Evolutionary conservation across 2,797 vertebrate species (phyloP).

Genomic region (Cynopterus sphinx): DNA sequence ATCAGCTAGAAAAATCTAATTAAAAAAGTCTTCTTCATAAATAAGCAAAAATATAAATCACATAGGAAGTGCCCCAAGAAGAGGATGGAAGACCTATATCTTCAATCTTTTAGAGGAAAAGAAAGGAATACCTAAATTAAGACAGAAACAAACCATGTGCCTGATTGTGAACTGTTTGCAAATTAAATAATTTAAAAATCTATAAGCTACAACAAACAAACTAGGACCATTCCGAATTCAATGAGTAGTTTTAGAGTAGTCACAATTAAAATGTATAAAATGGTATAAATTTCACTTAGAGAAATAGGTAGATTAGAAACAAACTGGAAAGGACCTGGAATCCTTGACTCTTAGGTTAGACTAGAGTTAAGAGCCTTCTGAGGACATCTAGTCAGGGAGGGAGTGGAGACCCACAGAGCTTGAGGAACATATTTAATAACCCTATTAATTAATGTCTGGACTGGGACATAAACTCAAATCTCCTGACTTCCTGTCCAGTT

Average conservation of each 20-base stretch:
- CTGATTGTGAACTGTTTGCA: background rate
- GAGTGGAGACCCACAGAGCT: background rate
- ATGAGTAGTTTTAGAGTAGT: background rate
- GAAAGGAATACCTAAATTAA: background rate
- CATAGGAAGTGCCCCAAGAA: background rate
- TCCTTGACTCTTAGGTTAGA: background rate
- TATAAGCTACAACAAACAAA: constrained; percentile 18
- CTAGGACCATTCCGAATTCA: background rate
- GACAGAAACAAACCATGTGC: background rate
- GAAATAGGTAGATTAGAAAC: background rate
- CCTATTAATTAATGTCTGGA: background rate
- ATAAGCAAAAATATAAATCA: background rate
- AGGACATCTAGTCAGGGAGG: background rate
- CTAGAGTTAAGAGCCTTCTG: background rate
- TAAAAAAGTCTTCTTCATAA: background rate
- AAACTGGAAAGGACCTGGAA: background rate
- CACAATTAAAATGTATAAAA: constrained; percentile 9
- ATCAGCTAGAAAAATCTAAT: background rate
- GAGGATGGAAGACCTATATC: background rate
- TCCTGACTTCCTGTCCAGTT: background rate
- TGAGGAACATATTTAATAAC: background rate
- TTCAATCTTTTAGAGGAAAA: background rate
- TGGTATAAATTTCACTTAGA: background rate
- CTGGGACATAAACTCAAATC: background rate
- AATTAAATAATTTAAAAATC: background rate